A percentile compares a stretch with the other conserved stretches of the same genome.
Evolutionary conservation across 1,140 invertebrate genomes (phyloP).

Genomic region (Neoseiulus cucumeris): DNA sequence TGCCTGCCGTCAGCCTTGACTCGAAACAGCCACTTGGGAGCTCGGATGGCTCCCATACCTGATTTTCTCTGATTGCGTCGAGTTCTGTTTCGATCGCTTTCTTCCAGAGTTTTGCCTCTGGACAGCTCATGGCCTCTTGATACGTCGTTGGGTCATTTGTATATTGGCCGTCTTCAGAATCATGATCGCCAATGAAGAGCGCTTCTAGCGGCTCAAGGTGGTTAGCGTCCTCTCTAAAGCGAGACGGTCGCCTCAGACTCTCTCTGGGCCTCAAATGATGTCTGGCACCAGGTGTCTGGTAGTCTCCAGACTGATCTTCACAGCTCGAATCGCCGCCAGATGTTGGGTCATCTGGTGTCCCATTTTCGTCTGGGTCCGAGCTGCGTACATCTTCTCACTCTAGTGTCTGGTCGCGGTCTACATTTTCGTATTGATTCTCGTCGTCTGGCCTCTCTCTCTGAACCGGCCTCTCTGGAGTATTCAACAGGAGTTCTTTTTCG

Average conservation of each 20-base stretch:
- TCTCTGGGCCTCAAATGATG: not conserved
- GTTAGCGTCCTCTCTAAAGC: no score
- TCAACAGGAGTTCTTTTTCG: not conserved
- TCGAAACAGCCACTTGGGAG: not conserved
- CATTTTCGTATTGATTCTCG: not conserved
- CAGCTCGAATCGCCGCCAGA: no score
- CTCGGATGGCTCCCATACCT: not conserved
- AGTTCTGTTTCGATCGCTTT: not conserved
- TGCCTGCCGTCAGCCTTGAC: not conserved
- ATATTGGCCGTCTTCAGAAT: no score
- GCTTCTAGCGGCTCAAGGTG: no score
- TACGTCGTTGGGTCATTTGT: no score
- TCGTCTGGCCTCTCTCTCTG: no score
- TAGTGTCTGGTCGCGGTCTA: not conserved
- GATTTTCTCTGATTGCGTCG: not conserved
- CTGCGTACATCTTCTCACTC: not conserved
- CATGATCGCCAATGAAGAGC: no score
- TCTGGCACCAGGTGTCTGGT: not conserved
- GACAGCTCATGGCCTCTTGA: not conserved
- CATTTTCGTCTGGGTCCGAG: not conserved
- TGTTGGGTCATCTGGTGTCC: no score
- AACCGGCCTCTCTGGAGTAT: no score
- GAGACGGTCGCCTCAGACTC: no score
- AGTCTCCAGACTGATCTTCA: not conserved
- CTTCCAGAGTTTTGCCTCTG: not conserved